Base-by-base conservation (phyloP, 2,113 vertebrate species). In the Aspidoscelis tigris region DNA sequence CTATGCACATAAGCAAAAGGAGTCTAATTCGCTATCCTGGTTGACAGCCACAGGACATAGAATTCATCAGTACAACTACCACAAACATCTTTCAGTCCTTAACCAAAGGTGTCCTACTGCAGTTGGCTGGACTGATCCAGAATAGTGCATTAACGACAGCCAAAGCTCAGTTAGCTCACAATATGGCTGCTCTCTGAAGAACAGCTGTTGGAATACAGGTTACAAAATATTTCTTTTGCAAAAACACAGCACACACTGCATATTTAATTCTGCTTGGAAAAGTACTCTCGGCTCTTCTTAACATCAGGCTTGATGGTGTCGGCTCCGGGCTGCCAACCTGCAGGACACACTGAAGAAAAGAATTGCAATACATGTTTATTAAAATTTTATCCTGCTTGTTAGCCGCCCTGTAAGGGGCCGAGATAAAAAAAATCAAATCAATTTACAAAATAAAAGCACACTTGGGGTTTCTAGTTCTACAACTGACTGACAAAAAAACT, bases 281-380 rank as follows among this genome's bases (percentile, higher is more conserved):
- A 99, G 94, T 97, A 99, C 83, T 99, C 98, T 97, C 98, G 99
- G 90, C 99, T 99, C 89, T 98, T 97, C 91, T 98, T 92, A 92
- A 99, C 93, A 75, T 99, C 98, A 22, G 99, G 99, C 91, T 99
- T 99, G 97, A 99, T 99, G 80, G 98, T 98, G 94, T 99, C 99
- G 91, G 96, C 98, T 92, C 99, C 99, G 91, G 99, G 98, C 94
- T 99, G 98, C 99, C 99, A 99, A 88, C 98, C 98, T 33, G 98
- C 99, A 64, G 99, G 99, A 95, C 98, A 99, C 93, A 99, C 99
- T 99, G 95, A 88, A 97, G 96, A 84, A 84, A 93, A 76, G 24
- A 41, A 20, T 16, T 33, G 33, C 33, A 81, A 64, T 81, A 84
- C 1, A 78, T 61, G 33, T 70, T 84, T 82, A 73, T 81, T 68